These are phyloP conservation scores for Agapetus fuscipes DNA, from an alignment of 2,888 invertebrate species.

Conservation along the genomic window DNA sequence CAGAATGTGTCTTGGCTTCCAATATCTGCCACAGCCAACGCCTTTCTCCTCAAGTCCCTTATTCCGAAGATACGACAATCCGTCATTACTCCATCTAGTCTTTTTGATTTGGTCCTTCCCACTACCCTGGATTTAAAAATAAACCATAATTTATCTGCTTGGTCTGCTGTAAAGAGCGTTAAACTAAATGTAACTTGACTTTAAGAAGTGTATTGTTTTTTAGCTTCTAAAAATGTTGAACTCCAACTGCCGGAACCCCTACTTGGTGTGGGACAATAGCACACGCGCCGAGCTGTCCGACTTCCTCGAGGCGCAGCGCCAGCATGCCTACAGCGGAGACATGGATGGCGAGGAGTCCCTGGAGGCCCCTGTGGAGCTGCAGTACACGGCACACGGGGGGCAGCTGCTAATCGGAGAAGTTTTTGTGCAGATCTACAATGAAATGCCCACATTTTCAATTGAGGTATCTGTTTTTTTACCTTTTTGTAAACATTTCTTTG, in stretches of 20 bases:
- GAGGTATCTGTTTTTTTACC: constrained; percentile 43
- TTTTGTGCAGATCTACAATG: constrained; percentile 94
- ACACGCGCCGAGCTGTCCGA: constrained; percentile 89
- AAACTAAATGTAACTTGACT: too few relatives aligned
- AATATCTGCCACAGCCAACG: too few relatives aligned
- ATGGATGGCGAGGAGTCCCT: constrained; percentile 49
- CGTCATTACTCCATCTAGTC: too few relatives aligned
- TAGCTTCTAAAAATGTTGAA: constrained; percentile 86
- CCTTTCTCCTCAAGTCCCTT: too few relatives aligned
- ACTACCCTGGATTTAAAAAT: too few relatives aligned
- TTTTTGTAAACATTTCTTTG: background rate
- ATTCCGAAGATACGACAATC: too few relatives aligned
- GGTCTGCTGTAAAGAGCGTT: too few relatives aligned
- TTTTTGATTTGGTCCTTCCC: too few relatives aligned
- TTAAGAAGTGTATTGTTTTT: too few relatives aligned
- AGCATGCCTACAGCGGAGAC: constrained; percentile 11
- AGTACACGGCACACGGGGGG: constrained; percentile 69
- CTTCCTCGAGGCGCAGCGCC: constrained; percentile 54
- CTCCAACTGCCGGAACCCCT: constrained; percentile 92
- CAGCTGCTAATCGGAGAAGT: constrained; percentile 88
- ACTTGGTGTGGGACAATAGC: constrained; percentile 96
- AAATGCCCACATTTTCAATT: constrained; percentile 85
- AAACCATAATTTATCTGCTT: too few relatives aligned
- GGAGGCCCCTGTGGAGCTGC: constrained; percentile 57
- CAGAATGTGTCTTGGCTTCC: too few relatives aligned